Evolutionary conservation across 2,797 vertebrate genomes (phyloP), one percentile per base, ranked within the genome.

Genomic region (Enteromius argenteus): DNA sequence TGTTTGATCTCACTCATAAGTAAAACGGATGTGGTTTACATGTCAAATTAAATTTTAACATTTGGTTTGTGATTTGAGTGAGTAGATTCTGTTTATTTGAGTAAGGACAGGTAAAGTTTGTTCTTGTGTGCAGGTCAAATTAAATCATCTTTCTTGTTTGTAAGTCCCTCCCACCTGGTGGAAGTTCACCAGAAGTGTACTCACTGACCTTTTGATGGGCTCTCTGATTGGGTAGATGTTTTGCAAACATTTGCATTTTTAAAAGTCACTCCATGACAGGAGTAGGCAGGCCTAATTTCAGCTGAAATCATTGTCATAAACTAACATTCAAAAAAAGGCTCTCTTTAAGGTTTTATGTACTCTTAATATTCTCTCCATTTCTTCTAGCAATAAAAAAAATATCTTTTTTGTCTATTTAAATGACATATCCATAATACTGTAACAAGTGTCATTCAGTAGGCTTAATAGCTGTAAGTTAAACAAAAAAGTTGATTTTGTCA

Each of bases 161-260:
- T 42, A 68, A 32, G 76, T 69, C 78, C 80, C 84, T 83, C 80
- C 87, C 79, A 81, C 84, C 74, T 69, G 72, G 62, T 74, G 81
- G 64, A 86, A 83, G 77, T 83, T 79, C 66, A 75, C 37, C 76
- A 83, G 66, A 85, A 83, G 58, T 84, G 80, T 72, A 87, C 86
- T 87, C 84, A 66, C 60, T 84, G 86, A 87, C 86, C 86, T 89
- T 42, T 58, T 79, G 51, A 75, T 35, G 62, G 37, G 19, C 75
- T 53, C 39, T 86, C 53, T 76, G 81, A 84, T 86, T 87, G 81
- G 86, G 39, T 60, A 35, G 53, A 66, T 56, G 58, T 82, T 15
- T 72, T 81, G 74, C 53, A 58, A 72, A 46, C 11, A 84, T 86
- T 84, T 86, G 74, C 81, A 80, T 87, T 27, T 83, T 80, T 62